A percentile compares a stretch with the other conserved stretches of the same genome.
Conservation (phyloP, 2,113 vertebrate genomes). For the Holacanthus passer region DNA sequence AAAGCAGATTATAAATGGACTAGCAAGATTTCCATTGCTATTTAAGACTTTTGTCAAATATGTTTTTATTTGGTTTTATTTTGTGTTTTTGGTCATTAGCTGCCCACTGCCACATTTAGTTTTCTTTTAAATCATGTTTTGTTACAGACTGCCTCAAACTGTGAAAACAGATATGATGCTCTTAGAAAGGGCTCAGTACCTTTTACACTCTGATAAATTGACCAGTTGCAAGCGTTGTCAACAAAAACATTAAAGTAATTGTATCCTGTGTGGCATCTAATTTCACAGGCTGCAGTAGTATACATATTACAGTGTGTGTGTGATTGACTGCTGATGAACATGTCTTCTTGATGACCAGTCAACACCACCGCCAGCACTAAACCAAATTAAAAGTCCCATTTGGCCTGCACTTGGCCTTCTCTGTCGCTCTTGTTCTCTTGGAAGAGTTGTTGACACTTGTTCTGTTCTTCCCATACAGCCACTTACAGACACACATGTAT, state of each 20-base stretch:
- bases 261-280: not conserved
- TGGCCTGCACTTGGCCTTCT: conserved; percentile 43
- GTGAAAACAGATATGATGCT: not conserved
- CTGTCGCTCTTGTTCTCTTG: conserved; percentile 42
- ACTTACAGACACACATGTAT: not conserved
- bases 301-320: not conserved
- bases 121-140: not conserved
- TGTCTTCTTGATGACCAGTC: conserved; percentile 68
- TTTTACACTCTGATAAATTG: not conserved
- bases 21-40: no score
- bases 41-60: no score
- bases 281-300: not conserved
- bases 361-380: conserved; percentile 53
- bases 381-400: conserved; percentile 66
- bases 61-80: not conserved
- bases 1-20: no score
- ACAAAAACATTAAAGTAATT: not conserved
- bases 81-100: not conserved
- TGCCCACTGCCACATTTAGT: not conserved
- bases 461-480: conserved; percentile 6
- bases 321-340: conserved; percentile 55
- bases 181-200: no score
- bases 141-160: not conserved
- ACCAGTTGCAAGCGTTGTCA: not conserved
- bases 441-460: conserved; percentile 31